These are phyloP conservation scores for Cochlearius cochlearius DNA, from an alignment of 2,113 vertebrate species.

Conservation along the genomic window DNA sequence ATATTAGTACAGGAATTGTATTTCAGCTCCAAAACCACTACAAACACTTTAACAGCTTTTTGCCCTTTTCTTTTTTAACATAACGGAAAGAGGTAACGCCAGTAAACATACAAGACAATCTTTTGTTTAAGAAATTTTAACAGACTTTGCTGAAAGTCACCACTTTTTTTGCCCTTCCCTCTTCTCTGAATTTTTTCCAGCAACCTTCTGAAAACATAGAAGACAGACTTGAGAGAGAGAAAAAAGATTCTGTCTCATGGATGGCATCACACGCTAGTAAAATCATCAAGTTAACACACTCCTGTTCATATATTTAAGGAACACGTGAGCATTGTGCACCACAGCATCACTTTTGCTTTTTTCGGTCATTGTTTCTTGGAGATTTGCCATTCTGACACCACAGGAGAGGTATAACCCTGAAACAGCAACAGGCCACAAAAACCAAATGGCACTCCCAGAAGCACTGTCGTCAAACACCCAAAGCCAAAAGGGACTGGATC, in stretches of 20 bases:
- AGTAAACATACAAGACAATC: background rate
- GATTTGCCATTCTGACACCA: background rate
- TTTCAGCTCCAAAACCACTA: background rate
- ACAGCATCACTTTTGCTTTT: background rate
- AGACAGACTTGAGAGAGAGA: background rate
- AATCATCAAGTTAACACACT: background rate
- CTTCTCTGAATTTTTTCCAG: background rate
- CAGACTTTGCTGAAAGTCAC: background rate
- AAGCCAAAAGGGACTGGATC: background rate
- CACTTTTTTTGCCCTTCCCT: background rate
- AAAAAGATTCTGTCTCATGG: background rate
- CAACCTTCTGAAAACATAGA: background rate
- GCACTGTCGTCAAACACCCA: background rate
- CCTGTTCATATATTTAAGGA: background rate
- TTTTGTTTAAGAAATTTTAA: background rate
- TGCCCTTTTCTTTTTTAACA: no score
- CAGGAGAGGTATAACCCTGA: background rate
- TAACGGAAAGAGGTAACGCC: no score
- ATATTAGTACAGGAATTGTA: background rate
- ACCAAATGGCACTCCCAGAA: background rate
- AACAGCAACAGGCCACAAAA: background rate
- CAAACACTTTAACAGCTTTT: background rate
- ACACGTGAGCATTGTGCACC: background rate
- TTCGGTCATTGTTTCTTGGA: background rate
- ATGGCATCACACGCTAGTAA: background rate